These are phyloP conservation scores for Phyto melanocephala DNA, from an alignment of 2,888 invertebrate genomes.

Conservation along the genomic window DNA sequence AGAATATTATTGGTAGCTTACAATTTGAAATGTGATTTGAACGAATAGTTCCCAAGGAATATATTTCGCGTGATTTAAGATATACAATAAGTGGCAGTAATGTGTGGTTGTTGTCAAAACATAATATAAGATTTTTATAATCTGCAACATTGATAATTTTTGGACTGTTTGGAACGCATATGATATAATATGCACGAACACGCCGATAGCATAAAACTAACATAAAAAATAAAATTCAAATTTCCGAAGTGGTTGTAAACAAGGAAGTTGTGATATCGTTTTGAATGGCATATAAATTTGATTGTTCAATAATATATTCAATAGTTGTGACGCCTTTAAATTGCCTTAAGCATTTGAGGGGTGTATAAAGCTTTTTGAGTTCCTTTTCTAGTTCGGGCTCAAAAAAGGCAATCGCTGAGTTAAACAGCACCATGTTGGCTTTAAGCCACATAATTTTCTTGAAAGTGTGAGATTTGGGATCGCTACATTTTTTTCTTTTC, in stretches of 20 bases:
- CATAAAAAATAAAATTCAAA: slow-evolving; percentile 57
- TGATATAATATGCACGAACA: slow-evolving; percentile 51
- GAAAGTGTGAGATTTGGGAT: neutral
- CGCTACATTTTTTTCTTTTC: too few species aligned
- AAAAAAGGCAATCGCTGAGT: neutral
- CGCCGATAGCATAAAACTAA: slow-evolving; percentile 54
- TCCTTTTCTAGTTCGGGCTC: neutral
- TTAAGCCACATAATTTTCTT: slow-evolving; percentile 5
- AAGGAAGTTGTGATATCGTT: slow-evolving; percentile 60
- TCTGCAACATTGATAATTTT: neutral
- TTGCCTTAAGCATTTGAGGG: neutral
- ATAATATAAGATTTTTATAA: slow-evolving; percentile 43
- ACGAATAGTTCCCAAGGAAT: slow-evolving; percentile 51
- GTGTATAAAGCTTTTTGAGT: neutral
- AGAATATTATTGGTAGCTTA: slow-evolving; percentile 51
- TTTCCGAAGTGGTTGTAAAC: slow-evolving; percentile 45
- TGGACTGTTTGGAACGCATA: slow-evolving; percentile 58
- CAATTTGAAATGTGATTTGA: slow-evolving; percentile 59
- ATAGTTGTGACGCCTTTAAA: slow-evolving; percentile 6
- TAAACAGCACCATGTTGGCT: neutral
- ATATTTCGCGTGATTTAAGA: slow-evolving; percentile 39
- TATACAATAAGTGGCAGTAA: slow-evolving; percentile 58
- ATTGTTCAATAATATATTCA: slow-evolving; percentile 50
- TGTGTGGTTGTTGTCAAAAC: slow-evolving; percentile 31
- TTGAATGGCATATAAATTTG: slow-evolving; percentile 54